A percentile compares a stretch with the other conserved stretches of the same genome.
phyloP scores from a whole-genome alignment of 2,888 invertebrate species.

The Melinaea menophilus region DNA sequence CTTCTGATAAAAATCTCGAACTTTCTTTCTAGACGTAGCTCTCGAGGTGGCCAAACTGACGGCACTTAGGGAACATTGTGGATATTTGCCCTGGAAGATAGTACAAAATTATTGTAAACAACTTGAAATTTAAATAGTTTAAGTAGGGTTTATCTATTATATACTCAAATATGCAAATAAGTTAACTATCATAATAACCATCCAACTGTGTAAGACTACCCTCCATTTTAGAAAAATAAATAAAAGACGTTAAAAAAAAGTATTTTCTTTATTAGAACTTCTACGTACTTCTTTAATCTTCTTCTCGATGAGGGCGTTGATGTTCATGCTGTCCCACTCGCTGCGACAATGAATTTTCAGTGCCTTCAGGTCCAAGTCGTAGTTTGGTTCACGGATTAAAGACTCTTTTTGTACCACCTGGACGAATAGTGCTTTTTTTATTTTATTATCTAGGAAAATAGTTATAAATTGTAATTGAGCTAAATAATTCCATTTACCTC shows the following conservation, averaged over 20 bases:
- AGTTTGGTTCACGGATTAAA: slow-evolving; percentile 49
- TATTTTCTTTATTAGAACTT: not conserved
- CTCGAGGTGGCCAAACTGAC: slow-evolving; percentile 62
- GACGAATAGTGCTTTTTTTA: not conserved
- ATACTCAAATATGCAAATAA: too few relatives aligned
- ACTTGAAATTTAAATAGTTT: not conserved
- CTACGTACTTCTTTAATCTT: slow-evolving; percentile 51
- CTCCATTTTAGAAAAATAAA: too few relatives aligned
- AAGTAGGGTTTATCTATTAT: not conserved
- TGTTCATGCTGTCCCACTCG: slow-evolving; percentile 58
- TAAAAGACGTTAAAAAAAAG: too few relatives aligned
- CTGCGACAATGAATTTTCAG: slow-evolving; percentile 54
- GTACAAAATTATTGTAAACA: not conserved
- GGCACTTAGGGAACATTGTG: slow-evolving; percentile 55
- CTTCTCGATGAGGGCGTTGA: slow-evolving; percentile 58
- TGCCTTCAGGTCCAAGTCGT: slow-evolving; percentile 57
- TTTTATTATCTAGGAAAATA: too few relatives aligned
- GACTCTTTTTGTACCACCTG: slow-evolving; percentile 64
- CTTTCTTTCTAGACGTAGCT: slow-evolving; percentile 47
- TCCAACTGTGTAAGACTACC: not conserved
- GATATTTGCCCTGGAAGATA: slow-evolving; percentile 54
- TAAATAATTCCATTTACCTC: slow-evolving; percentile 43
- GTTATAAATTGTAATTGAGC: too few relatives aligned
- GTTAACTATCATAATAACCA: not conserved
- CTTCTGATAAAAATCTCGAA: slow-evolving; percentile 62